Base-by-base conservation (phyloP, 2,797 vertebrate species). In the Harpagifer antarcticus region DNA sequence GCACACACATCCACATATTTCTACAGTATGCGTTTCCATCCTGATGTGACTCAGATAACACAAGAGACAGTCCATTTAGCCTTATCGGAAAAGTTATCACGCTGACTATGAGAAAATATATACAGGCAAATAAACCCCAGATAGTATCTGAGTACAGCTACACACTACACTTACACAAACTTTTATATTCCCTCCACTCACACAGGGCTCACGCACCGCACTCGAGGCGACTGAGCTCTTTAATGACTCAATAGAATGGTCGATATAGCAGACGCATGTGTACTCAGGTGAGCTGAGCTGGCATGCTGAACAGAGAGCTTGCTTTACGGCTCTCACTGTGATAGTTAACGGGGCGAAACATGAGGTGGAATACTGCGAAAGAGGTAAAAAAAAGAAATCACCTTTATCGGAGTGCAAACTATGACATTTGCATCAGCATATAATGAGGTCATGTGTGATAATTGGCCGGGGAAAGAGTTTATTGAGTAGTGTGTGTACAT, bases 101-200 rank as follows among this genome's bases (percentile, higher is more conserved):
- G 80, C 92, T 92, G 93, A 94, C 83, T 83, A 92, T 81, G 89
- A 82, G 78, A 85, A 88, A 87, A 89, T 83, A 76, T 82, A 82
- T 67, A 82, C 72, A 88, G 79, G 80, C 76, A 90, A 89, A 90
- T 88, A 86, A 85, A 85, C 65, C 54, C 48, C 17, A 82, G 89
- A 92, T 87, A 72, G 33, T 19, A 91, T 90, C 86, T 81, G 69
- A 54, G 71, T 82, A 70, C 14, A 66, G 70, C 66, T 60, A 81
- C 86, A 69, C 54, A 72, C 66, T 55, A 68, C 62, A 83, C 67
- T 84, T 75, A 64, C 44, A 84, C 71, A 88, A 84, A 89, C 79
- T 80, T 86, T 61, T 64, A 74, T 79, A 37, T 61, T 75, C 43
- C 43, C 74, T 45, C 19, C 16, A 71, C 67, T 37, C 33, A 70